A percentile compares a stretch with the other conserved stretches of the same genome.
These are phyloP conservation scores for Limonius californicus DNA, from an alignment of 1,140 invertebrate genomes.

Conservation along the genomic window DNA sequence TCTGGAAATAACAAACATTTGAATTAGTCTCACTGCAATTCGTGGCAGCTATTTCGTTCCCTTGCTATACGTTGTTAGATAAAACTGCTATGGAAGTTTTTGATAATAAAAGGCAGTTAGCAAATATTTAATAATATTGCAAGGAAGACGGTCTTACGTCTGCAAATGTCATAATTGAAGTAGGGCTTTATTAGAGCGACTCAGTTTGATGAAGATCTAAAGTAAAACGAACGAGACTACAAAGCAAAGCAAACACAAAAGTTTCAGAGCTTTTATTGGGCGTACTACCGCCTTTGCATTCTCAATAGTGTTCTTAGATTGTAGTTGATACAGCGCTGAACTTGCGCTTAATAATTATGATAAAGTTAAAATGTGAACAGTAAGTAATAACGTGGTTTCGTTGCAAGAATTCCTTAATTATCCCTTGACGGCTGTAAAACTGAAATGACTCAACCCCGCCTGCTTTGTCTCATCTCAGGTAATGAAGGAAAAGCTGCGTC, in stretches of 20 bases:
- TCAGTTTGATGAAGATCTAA: no score
- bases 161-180: no score
- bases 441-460: not conserved
- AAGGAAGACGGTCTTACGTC: no score
- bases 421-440: not conserved
- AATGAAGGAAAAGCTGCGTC: constrained; percentile 1
- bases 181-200: no score
- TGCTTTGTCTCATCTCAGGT: constrained; percentile 1
- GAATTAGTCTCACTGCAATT: no score
- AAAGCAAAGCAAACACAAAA: not conserved
- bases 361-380: constrained; percentile 1
- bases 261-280: not conserved
- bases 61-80: no score
- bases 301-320: not conserved
- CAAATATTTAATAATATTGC: no score
- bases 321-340: not conserved
- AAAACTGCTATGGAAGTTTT: no score
- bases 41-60: no score
- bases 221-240: no score
- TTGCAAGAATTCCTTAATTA: constrained; percentile 1
- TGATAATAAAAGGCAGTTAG: no score
- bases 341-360: not conserved
- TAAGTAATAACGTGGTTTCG: not conserved
- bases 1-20: no score
- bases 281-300: not conserved